A percentile compares a stretch with the other conserved stretches of the same genome.
Evolutionary conservation across 2,888 invertebrate species (phyloP).

Genomic region (Chydorus sphaericus): DNA sequence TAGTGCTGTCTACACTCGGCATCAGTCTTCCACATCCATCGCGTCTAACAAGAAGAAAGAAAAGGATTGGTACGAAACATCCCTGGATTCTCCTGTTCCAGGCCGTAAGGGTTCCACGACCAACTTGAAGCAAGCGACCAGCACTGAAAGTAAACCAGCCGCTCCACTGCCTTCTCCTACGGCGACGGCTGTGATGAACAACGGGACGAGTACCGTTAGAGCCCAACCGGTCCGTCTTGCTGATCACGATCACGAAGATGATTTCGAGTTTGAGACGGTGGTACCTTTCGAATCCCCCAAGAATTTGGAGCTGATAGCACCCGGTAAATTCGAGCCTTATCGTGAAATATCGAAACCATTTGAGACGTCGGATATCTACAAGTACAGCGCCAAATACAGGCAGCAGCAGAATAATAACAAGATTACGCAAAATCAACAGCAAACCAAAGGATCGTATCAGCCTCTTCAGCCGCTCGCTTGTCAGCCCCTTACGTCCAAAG

Average conservation of each 20-base stretch:
- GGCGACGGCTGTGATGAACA: neutral
- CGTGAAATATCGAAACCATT: constrained; percentile 91
- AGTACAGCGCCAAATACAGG: constrained; percentile 87
- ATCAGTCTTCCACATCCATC: neutral
- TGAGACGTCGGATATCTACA: constrained; percentile 95
- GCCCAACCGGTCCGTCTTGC: constrained; percentile 14
- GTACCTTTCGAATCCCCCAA: constrained; percentile 59
- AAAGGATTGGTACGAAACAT: constrained; percentile 55
- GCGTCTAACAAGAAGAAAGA: constrained; percentile 26
- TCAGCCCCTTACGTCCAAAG: neutral
- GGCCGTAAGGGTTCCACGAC: constrained; percentile 16
- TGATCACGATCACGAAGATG: neutral
- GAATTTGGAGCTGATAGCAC: constrained; percentile 69
- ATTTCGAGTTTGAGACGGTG: constrained; percentile 19
- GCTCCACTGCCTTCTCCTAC: neutral
- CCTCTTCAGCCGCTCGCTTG: constrained; percentile 30
- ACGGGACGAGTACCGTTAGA: constrained; percentile 3
- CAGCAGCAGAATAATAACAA: constrained; percentile 37
- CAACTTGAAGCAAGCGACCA: constrained; percentile 5
- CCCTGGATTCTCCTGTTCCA: constrained; percentile 41
- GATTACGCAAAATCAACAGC: constrained; percentile 28
- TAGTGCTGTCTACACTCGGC: neutral
- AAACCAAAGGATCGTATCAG: constrained; percentile 32
- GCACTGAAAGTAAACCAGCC: constrained; percentile 13
- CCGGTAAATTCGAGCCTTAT: constrained; percentile 78